phyloP scores from a whole-genome alignment of 2,113 vertebrate genomes.

The Perca schrenkii region DNA sequence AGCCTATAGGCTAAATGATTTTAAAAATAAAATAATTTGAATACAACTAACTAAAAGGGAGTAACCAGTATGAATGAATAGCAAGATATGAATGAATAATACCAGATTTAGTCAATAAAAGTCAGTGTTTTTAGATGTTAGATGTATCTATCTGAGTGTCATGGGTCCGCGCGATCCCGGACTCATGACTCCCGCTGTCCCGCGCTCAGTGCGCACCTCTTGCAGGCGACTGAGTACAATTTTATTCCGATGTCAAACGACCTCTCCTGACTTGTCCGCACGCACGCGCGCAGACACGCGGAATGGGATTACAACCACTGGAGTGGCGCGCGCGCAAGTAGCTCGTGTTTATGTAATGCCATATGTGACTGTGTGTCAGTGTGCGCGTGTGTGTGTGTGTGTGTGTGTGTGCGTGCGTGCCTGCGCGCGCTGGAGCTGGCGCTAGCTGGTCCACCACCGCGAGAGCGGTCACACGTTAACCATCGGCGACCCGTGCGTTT shows the following conservation, averaged over 20 bases:
- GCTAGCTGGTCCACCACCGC: slow-evolving; percentile 50
- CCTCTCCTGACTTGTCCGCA: slow-evolving; percentile 44
- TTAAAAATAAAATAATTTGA: background rate
- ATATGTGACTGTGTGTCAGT: slow-evolving; percentile 42
- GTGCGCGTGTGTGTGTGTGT: background rate
- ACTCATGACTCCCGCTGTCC: slow-evolving; percentile 9
- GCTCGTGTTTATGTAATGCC: slow-evolving; percentile 79
- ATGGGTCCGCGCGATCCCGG: slow-evolving; percentile 18
- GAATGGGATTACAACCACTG: slow-evolving; percentile 75
- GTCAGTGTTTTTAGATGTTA: background rate
- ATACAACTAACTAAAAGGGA: background rate
- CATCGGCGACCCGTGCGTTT: slow-evolving; percentile 32
- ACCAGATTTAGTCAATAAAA: background rate
- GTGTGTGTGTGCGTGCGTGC: background rate
- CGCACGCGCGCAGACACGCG: slow-evolving; percentile 24
- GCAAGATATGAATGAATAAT: background rate
- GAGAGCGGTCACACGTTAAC: slow-evolving; percentile 62
- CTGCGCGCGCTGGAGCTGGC: slow-evolving; percentile 37
- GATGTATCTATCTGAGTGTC: background rate
- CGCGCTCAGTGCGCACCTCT: slow-evolving; percentile 7
- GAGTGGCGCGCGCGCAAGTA: slow-evolving; percentile 63
- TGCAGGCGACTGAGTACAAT: slow-evolving; percentile 43
- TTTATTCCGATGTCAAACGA: slow-evolving; percentile 45
- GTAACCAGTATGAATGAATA: too few species aligned
- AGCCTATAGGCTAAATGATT: background rate